Evolutionary conservation across 92 coral and sea anemone genomes (phyloP).

Genomic region (Diadumene lineata): DNA sequence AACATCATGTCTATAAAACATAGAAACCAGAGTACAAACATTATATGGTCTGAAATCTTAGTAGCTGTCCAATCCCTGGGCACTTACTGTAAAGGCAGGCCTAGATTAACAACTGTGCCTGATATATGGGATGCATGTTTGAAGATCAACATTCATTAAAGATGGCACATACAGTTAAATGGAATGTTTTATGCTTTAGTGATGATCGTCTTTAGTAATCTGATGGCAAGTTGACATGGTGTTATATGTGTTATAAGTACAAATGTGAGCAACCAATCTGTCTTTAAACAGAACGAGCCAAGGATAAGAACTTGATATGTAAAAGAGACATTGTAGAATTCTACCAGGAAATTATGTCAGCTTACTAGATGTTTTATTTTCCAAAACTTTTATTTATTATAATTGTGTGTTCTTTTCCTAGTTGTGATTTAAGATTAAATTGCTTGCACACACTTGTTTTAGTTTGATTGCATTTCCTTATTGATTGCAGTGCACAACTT

Average conservation of each 20-base stretch:
- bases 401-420: too few species aligned
- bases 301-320: background rate
- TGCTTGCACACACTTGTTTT: too few species aligned
- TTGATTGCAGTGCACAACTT: too few species aligned
- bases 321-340: background rate
- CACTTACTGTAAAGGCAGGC: constrained; percentile 39
- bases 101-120: constrained; percentile 38
- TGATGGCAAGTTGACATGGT: constrained; percentile 30
- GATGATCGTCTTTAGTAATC: constrained; percentile 52
- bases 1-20: constrained; percentile 8
- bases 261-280: too few species aligned
- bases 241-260: background rate
- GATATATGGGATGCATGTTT: constrained; percentile 31
- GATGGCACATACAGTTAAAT: constrained; percentile 27
- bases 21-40: constrained; percentile 31
- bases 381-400: too few species aligned
- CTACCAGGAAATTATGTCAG: too few species aligned
- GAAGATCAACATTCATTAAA: constrained; percentile 32
- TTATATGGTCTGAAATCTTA: constrained; percentile 36
- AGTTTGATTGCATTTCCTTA: too few species aligned
- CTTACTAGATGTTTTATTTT: too few species aligned
- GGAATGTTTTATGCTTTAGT: background rate
- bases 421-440: too few species aligned
- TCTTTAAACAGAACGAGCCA: too few species aligned
- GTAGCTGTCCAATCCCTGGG: constrained; percentile 35